phyloP scores from a whole-genome alignment of 2,888 invertebrate species.

The Dicranocentrus wangi region DNA sequence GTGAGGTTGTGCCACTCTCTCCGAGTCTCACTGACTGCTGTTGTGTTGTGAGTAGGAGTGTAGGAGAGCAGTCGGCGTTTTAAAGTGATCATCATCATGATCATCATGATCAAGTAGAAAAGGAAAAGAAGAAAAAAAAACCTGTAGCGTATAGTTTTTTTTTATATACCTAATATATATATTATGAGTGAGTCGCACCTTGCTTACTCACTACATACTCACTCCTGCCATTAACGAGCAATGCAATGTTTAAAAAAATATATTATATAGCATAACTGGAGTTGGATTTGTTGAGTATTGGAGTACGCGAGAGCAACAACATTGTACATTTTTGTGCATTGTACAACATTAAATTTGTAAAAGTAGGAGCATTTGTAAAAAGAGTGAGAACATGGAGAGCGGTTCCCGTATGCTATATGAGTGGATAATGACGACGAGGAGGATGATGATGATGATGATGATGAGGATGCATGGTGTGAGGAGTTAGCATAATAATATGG shows the following conservation, averaged over 20 bases:
- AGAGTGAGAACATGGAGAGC: conserved; percentile 33
- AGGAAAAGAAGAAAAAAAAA: conserved; percentile 20
- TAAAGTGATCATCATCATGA: too few species aligned
- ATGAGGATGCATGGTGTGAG: conserved; percentile 13
- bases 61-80: too few species aligned
- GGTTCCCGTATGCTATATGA: not conserved
- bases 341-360: conserved; percentile 26
- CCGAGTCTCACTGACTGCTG: not conserved
- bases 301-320: too few species aligned
- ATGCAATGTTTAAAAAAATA: too few species aligned
- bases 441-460: conserved; percentile 15
- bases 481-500: not conserved
- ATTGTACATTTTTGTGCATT: too few species aligned
- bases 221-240: too few species aligned
- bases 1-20: too few species aligned
- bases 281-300: not conserved
- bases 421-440: conserved; percentile 15
- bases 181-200: too few species aligned
- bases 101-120: too few species aligned
- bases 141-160: conserved; percentile 9
- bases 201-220: too few species aligned
- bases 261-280: not conserved
- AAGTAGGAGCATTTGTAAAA: conserved; percentile 30
- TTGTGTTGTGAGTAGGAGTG: not conserved
- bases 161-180: too few species aligned